Percentiles rank a stretch among this genome's conserved stretches.
These are phyloP conservation scores for Acipenser oxyrinchus DNA, from an alignment of 2,797 vertebrate species.

Conservation along the genomic window DNA sequence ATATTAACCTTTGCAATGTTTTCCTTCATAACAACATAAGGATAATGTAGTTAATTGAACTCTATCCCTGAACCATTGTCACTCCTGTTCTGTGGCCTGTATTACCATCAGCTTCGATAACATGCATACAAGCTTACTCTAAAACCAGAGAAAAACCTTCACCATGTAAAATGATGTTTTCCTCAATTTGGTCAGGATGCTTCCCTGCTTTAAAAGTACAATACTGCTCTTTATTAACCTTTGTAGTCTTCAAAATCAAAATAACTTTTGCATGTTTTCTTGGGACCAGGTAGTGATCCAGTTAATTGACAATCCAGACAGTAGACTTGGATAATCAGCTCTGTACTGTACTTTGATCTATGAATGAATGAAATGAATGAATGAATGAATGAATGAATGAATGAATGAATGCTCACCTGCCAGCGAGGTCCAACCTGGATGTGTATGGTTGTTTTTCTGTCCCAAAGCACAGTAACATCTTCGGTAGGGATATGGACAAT, in stretches of 20 bases:
- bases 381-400: too few species aligned
- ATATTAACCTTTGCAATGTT: neutral
- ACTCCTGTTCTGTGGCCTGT: neutral
- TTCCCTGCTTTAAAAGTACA: too few species aligned
- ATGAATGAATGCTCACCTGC: constrained; percentile 63
- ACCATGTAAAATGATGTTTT: too few species aligned
- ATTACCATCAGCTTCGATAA: neutral
- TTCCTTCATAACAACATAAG: neutral
- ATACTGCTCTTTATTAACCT: too few species aligned
- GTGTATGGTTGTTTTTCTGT: constrained; percentile 86
- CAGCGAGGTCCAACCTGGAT: constrained; percentile 84
- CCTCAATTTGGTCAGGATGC: too few species aligned
- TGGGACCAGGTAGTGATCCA: too few species aligned
- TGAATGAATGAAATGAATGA: too few species aligned
- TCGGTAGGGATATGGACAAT: constrained; percentile 76
- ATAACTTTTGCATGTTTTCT: too few species aligned
- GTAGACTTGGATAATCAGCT: too few species aligned
- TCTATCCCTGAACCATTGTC: neutral
- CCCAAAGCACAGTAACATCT: constrained; percentile 83
- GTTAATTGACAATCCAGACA: too few species aligned
- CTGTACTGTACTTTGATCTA: too few species aligned
- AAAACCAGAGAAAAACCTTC: neutral
- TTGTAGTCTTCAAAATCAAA: too few species aligned
- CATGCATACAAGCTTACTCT: neutral
- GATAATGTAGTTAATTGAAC: neutral